Base-by-base conservation (phyloP, 1,140 invertebrate genomes). In the Drosophila nasuta region DNA sequence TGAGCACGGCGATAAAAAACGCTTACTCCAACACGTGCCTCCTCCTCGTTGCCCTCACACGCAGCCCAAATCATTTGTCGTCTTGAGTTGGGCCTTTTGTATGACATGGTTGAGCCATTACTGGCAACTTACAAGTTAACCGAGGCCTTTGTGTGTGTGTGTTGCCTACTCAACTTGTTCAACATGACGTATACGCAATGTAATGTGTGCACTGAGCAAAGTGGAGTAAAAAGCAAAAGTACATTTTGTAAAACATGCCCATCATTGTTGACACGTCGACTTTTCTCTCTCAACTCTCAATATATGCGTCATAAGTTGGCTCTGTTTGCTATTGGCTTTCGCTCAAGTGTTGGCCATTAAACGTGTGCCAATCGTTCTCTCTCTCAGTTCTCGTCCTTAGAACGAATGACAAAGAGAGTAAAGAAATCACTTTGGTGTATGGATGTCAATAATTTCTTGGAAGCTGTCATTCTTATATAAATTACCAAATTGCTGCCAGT, bases 201-300 rank as follows among this genome's bases (percentile, higher is more conserved):
- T 35, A 20, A 57, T 70, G 68, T 62, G 62, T 59, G 41, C 56
- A 7, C 11, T 46, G 73, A 30, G 73, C 33, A 30, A 68, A 64
- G 48, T 65, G 46, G 28, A 38, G 79, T 43, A 51, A 74, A 64
- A 80, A 72, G 80, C 76, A 82, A 70, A 77, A 87, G 80, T 87
- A 83, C 62, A 78, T 68, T 81, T 88, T 88, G 81, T 88, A 85
- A 78, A 88, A 88, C 83, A 89, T 89, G 81, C 85, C 74, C 85
- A 89, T 88, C 85, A 88, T 89, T 88, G 83, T 88, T 88, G 69
- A 77, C 85, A 85, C 80, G 75, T 85, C 70, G 85, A 78, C 83
- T 88, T 89, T 85, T 78, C 35, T 79, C 28, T 82, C 68, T 73
- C 63, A 73, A 68, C 71, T 48, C 54, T 11, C 45, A 60, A 33